Evolutionary conservation across 2,888 invertebrate genomes (phyloP).

Genomic region (Pteria penguin): DNA sequence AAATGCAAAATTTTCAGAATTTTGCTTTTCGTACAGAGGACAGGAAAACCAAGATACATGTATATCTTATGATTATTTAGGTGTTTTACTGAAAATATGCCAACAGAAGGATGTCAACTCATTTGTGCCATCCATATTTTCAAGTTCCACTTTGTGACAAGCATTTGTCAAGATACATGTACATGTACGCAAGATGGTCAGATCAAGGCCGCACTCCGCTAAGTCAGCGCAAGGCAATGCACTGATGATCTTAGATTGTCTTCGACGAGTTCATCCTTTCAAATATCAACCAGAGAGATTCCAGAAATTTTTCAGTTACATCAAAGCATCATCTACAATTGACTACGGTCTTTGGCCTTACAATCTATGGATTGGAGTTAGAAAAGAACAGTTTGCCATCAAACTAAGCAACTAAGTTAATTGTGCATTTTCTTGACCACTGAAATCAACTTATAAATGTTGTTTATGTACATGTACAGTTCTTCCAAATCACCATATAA

Average conservation of each 20-base stretch:
- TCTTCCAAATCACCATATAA: too few species aligned
- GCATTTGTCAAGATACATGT: too few species aligned
- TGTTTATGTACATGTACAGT: too few species aligned
- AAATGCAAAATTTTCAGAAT: too few species aligned
- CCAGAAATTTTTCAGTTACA: conserved; percentile 11
- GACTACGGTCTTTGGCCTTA: background rate
- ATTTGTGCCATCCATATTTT: too few species aligned
- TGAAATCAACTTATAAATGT: background rate
- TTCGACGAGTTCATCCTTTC: conserved; percentile 20
- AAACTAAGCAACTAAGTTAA: conserved; percentile 12
- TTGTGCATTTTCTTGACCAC: background rate
- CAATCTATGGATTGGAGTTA: conserved; percentile 14
- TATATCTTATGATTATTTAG: too few species aligned
- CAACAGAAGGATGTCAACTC: too few species aligned
- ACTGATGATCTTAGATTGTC: conserved; percentile 5
- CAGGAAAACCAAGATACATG: too few species aligned
- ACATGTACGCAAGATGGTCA: too few species aligned
- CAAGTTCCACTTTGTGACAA: too few species aligned
- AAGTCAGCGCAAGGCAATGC: conserved; percentile 19
- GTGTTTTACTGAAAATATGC: too few species aligned
- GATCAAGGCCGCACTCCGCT: conserved; percentile 17
- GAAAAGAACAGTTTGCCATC: background rate
- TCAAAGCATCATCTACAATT: background rate
- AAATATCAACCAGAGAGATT: conserved; percentile 1
- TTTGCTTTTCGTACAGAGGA: too few species aligned